phyloP scores from a whole-genome alignment of 2,113 vertebrate species.

The Hyla sarda region DNA sequence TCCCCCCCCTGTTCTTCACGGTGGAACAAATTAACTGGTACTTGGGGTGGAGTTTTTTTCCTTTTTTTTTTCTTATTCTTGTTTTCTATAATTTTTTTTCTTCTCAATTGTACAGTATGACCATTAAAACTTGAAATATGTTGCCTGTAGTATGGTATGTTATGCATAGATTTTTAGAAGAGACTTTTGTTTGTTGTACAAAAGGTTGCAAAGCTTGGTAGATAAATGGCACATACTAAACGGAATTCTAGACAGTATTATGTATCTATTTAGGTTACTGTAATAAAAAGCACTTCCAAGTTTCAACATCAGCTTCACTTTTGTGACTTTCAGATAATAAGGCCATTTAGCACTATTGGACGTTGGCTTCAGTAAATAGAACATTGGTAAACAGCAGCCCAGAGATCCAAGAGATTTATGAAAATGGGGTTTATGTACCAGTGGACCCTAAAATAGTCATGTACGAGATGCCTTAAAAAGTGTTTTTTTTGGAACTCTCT shows the following conservation, averaged over 20 bases:
- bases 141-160: too few relatives aligned
- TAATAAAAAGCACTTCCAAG: not conserved
- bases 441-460: not conserved
- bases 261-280: not conserved
- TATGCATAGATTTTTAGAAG: too few relatives aligned
- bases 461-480: not conserved
- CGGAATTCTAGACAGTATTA: not conserved
- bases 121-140: constrained; percentile 7
- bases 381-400: too few relatives aligned
- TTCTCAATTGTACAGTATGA: not conserved
- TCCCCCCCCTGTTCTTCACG: not conserved
- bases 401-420: too few relatives aligned
- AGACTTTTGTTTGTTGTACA: not conserved
- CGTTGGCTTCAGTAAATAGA: not conserved
- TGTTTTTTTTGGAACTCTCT: not conserved
- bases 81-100: too few relatives aligned
- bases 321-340: not conserved
- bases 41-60: not conserved
- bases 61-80: not conserved
- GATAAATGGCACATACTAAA: constrained; percentile 6
- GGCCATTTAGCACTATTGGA: not conserved
- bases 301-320: not conserved
- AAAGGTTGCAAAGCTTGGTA: not conserved
- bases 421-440: not conserved
- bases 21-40: not conserved